These are phyloP conservation scores for Agraylea sexmaculata DNA, from an alignment of 1,140 invertebrate species.

Conservation along the genomic window DNA sequence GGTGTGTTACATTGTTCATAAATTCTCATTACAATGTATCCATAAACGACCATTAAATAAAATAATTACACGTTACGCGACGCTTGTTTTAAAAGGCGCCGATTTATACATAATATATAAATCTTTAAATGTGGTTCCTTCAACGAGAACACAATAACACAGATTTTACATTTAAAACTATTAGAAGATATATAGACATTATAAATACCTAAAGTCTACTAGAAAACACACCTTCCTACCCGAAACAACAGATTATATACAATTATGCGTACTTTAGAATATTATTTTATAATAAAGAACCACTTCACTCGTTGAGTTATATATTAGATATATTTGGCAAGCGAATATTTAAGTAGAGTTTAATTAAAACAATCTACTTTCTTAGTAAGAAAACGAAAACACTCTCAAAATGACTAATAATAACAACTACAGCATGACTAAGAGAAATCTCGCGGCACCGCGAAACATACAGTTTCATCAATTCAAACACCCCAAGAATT, in stretches of 20 bases:
- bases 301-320: neutral
- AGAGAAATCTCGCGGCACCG: neutral
- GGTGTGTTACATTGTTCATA: conserved; percentile 12
- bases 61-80: neutral
- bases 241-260: neutral
- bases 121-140: neutral
- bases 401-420: neutral
- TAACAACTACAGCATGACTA: conserved; percentile 1
- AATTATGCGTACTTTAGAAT: neutral
- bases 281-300: neutral
- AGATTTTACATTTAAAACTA: neutral
- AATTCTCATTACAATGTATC: neutral
- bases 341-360: neutral
- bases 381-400: neutral
- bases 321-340: conserved; percentile 1
- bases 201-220: neutral
- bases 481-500: neutral
- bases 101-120: neutral
- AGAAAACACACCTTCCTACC: neutral
- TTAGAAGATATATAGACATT: neutral
- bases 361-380: neutral
- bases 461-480: conserved; percentile 1
- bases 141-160: neutral
- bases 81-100: conserved; percentile 2
- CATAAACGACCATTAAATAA: neutral